Percentiles rank a stretch among this genome's conserved stretches.
Evolutionary conservation across 2,113 vertebrate species (phyloP).

Genomic region (Orcinus orca): DNA sequence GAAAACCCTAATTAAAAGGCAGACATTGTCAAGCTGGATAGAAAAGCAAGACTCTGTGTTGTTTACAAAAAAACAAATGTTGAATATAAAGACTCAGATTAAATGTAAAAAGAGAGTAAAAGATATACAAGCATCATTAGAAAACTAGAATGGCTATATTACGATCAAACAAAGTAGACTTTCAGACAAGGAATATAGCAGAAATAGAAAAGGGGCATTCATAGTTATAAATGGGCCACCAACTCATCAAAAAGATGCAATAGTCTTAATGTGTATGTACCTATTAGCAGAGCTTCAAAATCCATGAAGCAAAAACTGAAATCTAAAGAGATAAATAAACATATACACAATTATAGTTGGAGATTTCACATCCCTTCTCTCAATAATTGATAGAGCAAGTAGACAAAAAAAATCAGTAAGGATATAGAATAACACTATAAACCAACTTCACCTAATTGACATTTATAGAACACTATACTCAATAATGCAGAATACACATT

Average conservation of each 20-base stretch:
- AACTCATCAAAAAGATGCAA: neutral
- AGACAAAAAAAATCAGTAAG: slow-evolving; percentile 1
- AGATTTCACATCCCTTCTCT: neutral
- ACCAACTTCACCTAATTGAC: neutral
- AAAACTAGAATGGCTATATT: neutral
- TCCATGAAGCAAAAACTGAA: neutral
- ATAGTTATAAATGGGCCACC: neutral
- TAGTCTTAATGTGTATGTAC: neutral
- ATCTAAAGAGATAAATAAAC: neutral
- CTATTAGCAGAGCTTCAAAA: neutral
- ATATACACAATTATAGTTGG: neutral
- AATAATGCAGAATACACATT: neutral
- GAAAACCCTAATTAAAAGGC: neutral
- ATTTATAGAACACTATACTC: neutral
- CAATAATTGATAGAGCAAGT: neutral
- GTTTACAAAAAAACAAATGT: neutral
- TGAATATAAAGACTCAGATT: neutral
- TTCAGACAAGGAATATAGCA: neutral
- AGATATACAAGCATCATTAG: neutral
- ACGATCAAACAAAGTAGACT: neutral
- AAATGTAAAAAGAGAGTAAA: neutral
- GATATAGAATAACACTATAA: neutral
- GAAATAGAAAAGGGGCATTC: neutral
- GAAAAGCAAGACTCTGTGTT: neutral
- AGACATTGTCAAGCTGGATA: neutral